Conservation (phyloP, 2,797 vertebrate genomes). For the Siniperca obscura region DNA sequence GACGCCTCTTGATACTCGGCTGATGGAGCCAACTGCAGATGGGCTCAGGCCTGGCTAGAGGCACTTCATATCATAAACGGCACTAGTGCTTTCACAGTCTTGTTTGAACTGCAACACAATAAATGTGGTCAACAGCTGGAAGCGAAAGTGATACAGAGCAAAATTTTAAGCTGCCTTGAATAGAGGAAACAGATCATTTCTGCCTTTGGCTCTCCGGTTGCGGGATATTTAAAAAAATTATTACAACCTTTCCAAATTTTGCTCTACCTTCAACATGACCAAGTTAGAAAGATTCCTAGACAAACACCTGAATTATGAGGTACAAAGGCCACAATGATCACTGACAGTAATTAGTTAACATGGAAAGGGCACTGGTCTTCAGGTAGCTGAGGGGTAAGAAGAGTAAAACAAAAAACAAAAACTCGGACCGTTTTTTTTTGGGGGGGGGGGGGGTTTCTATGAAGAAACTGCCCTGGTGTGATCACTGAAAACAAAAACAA, state of each 20-base stretch:
- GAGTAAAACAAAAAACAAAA: slow-evolving; percentile 52
- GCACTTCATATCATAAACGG: slow-evolving; percentile 33
- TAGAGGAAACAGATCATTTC: slow-evolving; percentile 17
- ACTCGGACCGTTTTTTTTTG: slow-evolving; percentile 40
- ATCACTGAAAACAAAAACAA: slow-evolving; percentile 72
- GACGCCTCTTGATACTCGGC: slow-evolving; percentile 33
- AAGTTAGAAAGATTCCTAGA: not conserved
- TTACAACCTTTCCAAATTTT: not conserved
- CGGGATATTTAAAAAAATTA: not conserved
- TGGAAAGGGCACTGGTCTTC: slow-evolving; percentile 5
- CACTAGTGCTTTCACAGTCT: slow-evolving; percentile 49
- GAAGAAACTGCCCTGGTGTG: slow-evolving; percentile 24
- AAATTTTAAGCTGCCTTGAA: slow-evolving; percentile 27
- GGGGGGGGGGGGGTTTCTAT: slow-evolving; percentile 68
- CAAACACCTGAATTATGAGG: not conserved
- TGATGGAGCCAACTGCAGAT: slow-evolving; percentile 44
- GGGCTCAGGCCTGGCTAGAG: slow-evolving; percentile 28
- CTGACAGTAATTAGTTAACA: not conserved
- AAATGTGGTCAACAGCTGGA: slow-evolving; percentile 28
- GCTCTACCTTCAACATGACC: not conserved
- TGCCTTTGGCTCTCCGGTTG: slow-evolving; percentile 3
- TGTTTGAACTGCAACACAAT: slow-evolving; percentile 42
- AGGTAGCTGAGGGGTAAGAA: slow-evolving; percentile 33
- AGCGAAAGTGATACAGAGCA: slow-evolving; percentile 43
- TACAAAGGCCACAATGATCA: not conserved